phyloP scores from a whole-genome alignment of 1,140 invertebrate species.

The Dolichoris vasculosae region DNA sequence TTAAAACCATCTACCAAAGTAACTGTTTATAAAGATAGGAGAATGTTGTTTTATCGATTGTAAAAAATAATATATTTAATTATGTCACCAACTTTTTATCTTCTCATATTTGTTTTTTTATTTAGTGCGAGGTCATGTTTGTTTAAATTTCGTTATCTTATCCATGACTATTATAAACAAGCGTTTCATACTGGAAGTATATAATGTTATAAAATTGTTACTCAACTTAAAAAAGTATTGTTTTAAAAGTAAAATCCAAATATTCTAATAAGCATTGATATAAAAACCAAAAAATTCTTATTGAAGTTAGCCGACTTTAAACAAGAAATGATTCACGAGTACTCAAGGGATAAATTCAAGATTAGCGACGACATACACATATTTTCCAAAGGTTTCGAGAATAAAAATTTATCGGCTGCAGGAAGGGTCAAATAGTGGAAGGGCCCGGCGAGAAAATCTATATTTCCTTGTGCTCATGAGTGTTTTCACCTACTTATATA shows the following conservation, averaged over 20 bases:
- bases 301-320: neutral
- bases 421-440: neutral
- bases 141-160: neutral
- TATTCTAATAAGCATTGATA: no score
- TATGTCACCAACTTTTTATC: neutral
- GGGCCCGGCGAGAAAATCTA: neutral
- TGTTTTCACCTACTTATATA: slow-evolving; percentile 13
- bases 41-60: neutral
- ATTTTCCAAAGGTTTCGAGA: neutral
- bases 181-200: neutral
- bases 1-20: neutral
- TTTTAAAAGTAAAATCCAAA: no score
- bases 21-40: neutral
- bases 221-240: neutral
- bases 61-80: neutral
- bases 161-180: neutral
- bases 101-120: neutral
- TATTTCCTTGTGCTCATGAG: slow-evolving; percentile 3
- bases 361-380: neutral
- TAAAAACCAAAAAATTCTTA: neutral
- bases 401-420: neutral
- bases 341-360: neutral
- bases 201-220: neutral
- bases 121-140: neutral
- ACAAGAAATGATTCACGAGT: slow-evolving; percentile 3